phyloP scores from a whole-genome alignment of 2,113 vertebrate genomes.

The Lanius ludovicianus region DNA sequence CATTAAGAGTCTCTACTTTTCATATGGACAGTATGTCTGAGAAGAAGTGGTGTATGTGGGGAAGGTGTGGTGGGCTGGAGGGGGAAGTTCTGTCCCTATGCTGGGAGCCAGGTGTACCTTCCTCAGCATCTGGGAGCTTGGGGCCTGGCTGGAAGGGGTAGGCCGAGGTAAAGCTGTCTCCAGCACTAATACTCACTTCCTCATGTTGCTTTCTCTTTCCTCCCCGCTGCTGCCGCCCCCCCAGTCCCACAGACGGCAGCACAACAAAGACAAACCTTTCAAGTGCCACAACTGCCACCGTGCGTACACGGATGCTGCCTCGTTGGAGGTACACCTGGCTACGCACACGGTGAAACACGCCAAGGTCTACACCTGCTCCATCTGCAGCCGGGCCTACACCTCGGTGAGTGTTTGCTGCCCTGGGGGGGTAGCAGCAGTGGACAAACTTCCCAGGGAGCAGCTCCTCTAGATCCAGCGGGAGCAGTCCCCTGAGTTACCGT shows the following conservation, averaged over 20 bases:
- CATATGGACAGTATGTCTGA: neutral
- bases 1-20: neutral
- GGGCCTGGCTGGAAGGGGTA: neutral
- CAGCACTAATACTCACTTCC: neutral
- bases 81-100: neutral
- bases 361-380: slow-evolving; percentile 95
- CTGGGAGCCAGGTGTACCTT: neutral
- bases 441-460: neutral
- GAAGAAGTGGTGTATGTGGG: neutral
- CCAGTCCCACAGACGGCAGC: slow-evolving; percentile 96
- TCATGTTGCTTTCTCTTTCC: neutral
- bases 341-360: slow-evolving; percentile 98
- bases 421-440: neutral
- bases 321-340: slow-evolving; percentile 92
- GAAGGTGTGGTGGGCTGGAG: neutral
- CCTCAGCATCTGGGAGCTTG: neutral
- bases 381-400: slow-evolving; percentile 97
- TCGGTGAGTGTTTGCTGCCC: slow-evolving; percentile 81
- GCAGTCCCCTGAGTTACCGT: fast-evolving
- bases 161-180: neutral
- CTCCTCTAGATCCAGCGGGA: neutral
- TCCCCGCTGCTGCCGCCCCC: neutral
- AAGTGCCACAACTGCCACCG: slow-evolving; percentile 98
- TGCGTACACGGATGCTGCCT: slow-evolving; percentile 91
- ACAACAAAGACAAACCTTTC: slow-evolving; percentile 99